phyloP scores from a whole-genome alignment of 2,113 vertebrate species.

The Zosterops lateralis region DNA sequence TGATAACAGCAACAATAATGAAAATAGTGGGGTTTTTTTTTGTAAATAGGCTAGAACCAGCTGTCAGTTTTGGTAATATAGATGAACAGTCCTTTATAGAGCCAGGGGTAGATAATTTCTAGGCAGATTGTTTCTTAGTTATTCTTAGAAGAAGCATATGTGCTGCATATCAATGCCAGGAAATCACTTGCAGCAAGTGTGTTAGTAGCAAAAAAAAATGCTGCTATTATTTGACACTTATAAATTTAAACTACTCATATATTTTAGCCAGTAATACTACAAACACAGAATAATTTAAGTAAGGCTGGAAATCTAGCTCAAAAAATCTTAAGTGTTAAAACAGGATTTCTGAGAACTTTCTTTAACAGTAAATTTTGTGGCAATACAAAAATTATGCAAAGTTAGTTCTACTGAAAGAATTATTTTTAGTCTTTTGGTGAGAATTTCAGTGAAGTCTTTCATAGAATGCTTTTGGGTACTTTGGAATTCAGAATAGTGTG shows the following conservation, averaged over 20 bases:
- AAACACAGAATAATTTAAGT: neutral
- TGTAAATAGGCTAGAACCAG: slow-evolving; percentile 27
- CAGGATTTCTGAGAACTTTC: neutral
- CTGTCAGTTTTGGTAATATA: slow-evolving; percentile 34
- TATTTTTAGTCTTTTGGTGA: neutral
- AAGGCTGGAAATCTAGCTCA: neutral
- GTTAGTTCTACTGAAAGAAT: neutral
- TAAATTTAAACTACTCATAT: neutral
- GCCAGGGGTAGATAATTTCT: slow-evolving; percentile 51
- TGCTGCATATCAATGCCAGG: slow-evolving; percentile 47
- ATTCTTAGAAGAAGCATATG: slow-evolving; percentile 73
- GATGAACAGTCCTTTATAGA: slow-evolving; percentile 41
- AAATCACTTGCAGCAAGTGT: slow-evolving; percentile 57
- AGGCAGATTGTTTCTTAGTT: slow-evolving; percentile 68
- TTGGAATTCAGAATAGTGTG: neutral
- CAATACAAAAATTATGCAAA: neutral
- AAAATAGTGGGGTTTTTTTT: slow-evolving; percentile 23
- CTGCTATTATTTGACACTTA: neutral
- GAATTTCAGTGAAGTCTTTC: neutral
- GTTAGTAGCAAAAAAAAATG: slow-evolving; percentile 7
- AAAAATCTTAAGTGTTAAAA: neutral
- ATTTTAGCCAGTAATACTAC: neutral
- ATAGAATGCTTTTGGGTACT: neutral
- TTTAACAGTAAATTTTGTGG: neutral
- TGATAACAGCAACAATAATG: neutral